These are phyloP conservation scores for Sebastes vulpes DNA, from an alignment of 2,797 vertebrate species.

Conservation along the genomic window DNA sequence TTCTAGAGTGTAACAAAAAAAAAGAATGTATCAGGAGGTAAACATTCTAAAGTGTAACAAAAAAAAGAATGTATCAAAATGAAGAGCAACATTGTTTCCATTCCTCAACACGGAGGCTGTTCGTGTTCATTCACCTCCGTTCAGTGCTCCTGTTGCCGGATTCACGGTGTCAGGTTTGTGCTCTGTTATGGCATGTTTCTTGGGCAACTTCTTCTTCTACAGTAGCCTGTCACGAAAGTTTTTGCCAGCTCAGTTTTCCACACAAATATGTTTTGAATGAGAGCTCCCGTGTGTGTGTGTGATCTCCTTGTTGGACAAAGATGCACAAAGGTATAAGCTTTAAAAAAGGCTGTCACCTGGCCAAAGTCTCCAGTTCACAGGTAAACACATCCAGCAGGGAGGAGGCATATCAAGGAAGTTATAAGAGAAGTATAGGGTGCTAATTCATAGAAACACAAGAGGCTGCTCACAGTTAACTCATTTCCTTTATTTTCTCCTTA, in stretches of 20 bases:
- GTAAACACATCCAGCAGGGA: constrained; percentile 24
- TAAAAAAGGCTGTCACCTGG: constrained; percentile 50
- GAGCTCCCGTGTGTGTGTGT: constrained; percentile 28
- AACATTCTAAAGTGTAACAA: not conserved
- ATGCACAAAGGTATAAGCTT: constrained; percentile 30
- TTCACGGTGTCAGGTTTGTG: constrained; percentile 67
- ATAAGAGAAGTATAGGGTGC: not conserved
- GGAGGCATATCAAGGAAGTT: not conserved
- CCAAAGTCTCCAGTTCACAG: constrained; percentile 34
- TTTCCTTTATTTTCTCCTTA: not conserved
- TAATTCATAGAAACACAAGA: not conserved
- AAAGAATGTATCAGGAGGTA: accelerated
- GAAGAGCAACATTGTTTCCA: constrained; percentile 46
- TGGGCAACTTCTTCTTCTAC: constrained; percentile 69
- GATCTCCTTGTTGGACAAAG: constrained; percentile 32
- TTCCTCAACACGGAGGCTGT: constrained; percentile 45
- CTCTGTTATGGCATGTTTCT: constrained; percentile 70
- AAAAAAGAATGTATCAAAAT: not conserved
- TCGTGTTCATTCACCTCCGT: constrained; percentile 59
- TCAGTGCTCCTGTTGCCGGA: constrained; percentile 58
- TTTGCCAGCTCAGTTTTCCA: constrained; percentile 54
- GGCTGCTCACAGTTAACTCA: too few relatives aligned
- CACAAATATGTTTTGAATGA: constrained; percentile 41
- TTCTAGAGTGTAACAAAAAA: not conserved
- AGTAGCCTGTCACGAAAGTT: constrained; percentile 62